phyloP scores from a whole-genome alignment of 1,140 invertebrate genomes.

The Cryptotermes secundus region DNA sequence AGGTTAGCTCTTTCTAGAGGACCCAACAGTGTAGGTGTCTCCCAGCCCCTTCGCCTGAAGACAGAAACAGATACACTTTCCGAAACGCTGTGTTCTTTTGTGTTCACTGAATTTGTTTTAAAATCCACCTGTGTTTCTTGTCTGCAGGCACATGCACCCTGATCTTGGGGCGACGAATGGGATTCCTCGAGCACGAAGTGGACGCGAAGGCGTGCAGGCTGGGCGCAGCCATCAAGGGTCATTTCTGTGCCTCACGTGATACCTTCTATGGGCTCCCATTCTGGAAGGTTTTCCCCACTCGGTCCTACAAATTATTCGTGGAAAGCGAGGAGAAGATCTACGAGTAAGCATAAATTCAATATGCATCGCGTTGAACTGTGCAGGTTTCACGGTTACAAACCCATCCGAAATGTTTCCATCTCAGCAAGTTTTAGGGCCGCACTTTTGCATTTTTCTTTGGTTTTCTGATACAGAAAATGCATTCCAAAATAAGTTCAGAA shows the following conservation, averaged over 20 bases:
- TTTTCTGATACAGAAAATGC: no score
- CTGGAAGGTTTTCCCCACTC: conserved; percentile 78
- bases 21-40: no score
- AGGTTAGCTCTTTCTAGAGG: no score
- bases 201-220: conserved; percentile 52
- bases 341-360: conserved; percentile 53
- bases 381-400: no score
- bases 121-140: background rate
- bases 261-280: conserved; percentile 79
- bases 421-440: no score
- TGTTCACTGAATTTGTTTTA: no score
- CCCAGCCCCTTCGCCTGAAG: no score
- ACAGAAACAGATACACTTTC: no score
- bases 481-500: no score
- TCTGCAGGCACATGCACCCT: conserved; percentile 67
- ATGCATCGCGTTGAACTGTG: background rate
- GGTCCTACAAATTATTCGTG: conserved; percentile 68
- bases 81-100: no score
- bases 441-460: no score
- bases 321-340: conserved; percentile 78
- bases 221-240: conserved; percentile 67
- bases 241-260: conserved; percentile 74
- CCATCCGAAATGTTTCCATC: no score
- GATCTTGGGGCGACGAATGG: conserved; percentile 74
- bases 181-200: conserved; percentile 64